These are phyloP conservation scores for Oxycera nigricornis DNA, from an alignment of 2,888 invertebrate species.

Conservation along the genomic window DNA sequence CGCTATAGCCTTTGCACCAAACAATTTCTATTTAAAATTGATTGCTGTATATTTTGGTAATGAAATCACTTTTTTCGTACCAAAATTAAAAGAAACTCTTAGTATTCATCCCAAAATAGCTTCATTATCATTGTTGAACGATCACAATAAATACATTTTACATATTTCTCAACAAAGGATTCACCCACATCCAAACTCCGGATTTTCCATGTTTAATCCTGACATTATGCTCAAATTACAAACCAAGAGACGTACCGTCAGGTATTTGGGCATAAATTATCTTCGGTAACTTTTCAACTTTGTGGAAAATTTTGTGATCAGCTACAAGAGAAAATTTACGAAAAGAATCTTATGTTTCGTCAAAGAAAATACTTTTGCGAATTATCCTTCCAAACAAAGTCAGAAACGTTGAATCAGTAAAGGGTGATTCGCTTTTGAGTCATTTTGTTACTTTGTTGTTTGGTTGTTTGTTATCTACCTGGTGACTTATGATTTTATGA, in stretches of 20 bases:
- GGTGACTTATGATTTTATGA: neutral
- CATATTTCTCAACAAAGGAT: neutral
- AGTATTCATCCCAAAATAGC: too few relatives aligned
- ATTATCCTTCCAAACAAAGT: conserved; percentile 36
- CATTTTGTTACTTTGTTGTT: conserved; percentile 1
- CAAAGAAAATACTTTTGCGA: conserved; percentile 28
- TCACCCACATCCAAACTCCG: neutral
- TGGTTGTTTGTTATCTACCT: neutral
- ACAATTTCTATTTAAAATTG: too few relatives aligned
- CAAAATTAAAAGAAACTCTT: too few relatives aligned
- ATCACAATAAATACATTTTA: conserved; percentile 1
- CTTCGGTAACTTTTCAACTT: conserved; percentile 37
- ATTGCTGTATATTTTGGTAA: too few relatives aligned
- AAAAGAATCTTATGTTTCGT: conserved; percentile 19
- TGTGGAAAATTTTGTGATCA: neutral
- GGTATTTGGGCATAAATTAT: conserved; percentile 16
- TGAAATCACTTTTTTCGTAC: too few relatives aligned
- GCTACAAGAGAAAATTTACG: neutral
- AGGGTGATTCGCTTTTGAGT: conserved; percentile 20
- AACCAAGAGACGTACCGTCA: conserved; percentile 10
- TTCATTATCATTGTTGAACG: too few relatives aligned
- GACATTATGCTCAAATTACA: conserved; percentile 37
- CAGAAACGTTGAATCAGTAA: conserved; percentile 27
- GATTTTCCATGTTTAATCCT: conserved; percentile 18
- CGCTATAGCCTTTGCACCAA: too few relatives aligned